These are phyloP conservation scores for Apis mellifera DNA, from an alignment of 1,140 invertebrate species.

Conservation along the genomic window DNA sequence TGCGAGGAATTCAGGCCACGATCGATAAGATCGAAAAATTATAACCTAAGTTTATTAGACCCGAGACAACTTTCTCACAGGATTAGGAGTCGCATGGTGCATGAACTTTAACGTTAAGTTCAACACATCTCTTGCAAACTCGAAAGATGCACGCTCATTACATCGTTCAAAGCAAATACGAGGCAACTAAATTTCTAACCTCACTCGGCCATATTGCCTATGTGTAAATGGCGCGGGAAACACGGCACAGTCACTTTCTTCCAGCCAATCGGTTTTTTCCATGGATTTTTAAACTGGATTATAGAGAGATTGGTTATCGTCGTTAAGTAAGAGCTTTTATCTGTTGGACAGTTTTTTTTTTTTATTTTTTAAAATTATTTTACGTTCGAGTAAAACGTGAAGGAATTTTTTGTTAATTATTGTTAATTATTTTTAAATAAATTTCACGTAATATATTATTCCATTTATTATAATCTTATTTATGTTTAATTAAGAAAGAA, in stretches of 20 bases:
- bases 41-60: slow-evolving; percentile 8
- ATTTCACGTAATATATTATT: no score
- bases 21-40: slow-evolving; percentile 3
- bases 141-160: neutral
- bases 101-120: slow-evolving; percentile 27
- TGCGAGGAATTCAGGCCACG: neutral
- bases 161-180: neutral
- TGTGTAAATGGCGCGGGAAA: slow-evolving; percentile 16
- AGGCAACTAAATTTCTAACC: slow-evolving; percentile 17
- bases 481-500: no score
- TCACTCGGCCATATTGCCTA: neutral
- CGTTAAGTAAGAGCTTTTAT: neutral
- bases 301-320: neutral
- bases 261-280: neutral
- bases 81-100: neutral
- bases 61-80: slow-evolving; percentile 1
- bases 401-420: no score
- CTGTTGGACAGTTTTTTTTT: no score
- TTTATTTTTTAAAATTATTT: no score
- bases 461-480: no score
- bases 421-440: no score
- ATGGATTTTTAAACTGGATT: neutral
- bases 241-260: slow-evolving; percentile 9
- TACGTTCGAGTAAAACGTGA: neutral
- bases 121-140: neutral